Conservation (phyloP, 2,113 vertebrate species). For the Hippocampus abdominalis region DNA sequence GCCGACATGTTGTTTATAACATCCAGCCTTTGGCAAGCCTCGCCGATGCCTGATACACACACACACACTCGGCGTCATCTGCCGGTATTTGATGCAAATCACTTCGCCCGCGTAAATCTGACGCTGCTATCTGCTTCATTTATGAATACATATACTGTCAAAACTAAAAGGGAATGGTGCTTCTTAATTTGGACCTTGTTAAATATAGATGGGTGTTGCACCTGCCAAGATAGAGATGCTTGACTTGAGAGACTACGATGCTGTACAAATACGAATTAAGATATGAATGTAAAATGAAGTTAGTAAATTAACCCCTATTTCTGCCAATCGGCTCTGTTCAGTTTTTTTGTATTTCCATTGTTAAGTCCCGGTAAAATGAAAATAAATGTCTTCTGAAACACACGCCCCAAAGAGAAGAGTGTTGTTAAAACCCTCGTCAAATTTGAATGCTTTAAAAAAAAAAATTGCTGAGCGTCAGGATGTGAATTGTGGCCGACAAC, state of each 20-base stretch:
- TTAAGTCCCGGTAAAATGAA: too few relatives aligned
- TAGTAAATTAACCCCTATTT: neutral
- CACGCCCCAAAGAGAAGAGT: too few relatives aligned
- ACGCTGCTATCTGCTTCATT: neutral
- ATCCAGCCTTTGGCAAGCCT: conserved; percentile 47
- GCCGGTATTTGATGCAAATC: conserved; percentile 4
- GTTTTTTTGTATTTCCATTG: neutral
- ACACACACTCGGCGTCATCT: neutral
- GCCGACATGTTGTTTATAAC: conserved; percentile 69
- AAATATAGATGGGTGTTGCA: neutral
- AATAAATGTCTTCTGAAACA: too few relatives aligned
- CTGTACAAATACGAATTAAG: neutral
- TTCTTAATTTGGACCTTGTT: neutral
- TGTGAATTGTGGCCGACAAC: too few relatives aligned
- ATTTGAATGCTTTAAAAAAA: too few relatives aligned
- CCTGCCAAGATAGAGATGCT: neutral
- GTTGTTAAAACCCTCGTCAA: too few relatives aligned
- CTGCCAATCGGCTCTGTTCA: too few relatives aligned
- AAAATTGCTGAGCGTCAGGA: too few relatives aligned
- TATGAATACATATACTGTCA: conserved; percentile 3
- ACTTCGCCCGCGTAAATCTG: neutral
- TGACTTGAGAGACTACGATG: neutral
- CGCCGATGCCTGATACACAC: neutral
- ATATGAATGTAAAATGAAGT: neutral
- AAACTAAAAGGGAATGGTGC: neutral